These are phyloP conservation scores for Latrodectus geometricus DNA, from an alignment of 1,140 invertebrate genomes.

Conservation along the genomic window DNA sequence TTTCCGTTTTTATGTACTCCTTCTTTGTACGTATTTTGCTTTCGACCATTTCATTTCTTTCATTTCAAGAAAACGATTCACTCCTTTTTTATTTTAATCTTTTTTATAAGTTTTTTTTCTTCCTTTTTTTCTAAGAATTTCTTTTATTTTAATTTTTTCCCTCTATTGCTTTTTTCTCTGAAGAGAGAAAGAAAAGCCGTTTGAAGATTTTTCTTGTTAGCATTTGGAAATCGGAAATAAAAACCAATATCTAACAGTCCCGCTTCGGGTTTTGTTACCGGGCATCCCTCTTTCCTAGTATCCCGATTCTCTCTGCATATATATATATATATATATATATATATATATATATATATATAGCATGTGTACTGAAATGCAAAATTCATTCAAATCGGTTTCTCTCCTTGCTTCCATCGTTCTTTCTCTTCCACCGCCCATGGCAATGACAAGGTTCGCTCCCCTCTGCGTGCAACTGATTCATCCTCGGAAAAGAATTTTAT, in stretches of 20 bases:
- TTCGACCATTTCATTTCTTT: conserved; percentile 59
- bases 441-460: conserved; percentile 56
- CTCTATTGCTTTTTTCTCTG: neutral
- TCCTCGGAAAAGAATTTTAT: conserved; percentile 44
- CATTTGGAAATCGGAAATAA: conserved; percentile 60
- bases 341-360: conserved; percentile 47
- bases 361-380: conserved; percentile 59
- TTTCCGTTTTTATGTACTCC: neutral
- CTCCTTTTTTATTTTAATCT: conserved; percentile 33
- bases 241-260: conserved; percentile 55
- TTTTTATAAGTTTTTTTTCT: neutral
- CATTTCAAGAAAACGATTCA: conserved; percentile 45
- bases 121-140: neutral
- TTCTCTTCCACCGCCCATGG: conserved; percentile 14
- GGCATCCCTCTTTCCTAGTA: conserved; percentile 30
- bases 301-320: conserved; percentile 21
- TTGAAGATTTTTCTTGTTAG: conserved; percentile 51
- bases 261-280: conserved; percentile 36
- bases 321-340: conserved; percentile 42
- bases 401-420: neutral
- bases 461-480: conserved; percentile 39
- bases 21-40: conserved; percentile 50
- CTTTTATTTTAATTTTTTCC: neutral
- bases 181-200: conserved; percentile 3
- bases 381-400: conserved; percentile 57